Base-by-base conservation (phyloP, 2,113 vertebrate genomes). In the Rhombomys opimus region DNA sequence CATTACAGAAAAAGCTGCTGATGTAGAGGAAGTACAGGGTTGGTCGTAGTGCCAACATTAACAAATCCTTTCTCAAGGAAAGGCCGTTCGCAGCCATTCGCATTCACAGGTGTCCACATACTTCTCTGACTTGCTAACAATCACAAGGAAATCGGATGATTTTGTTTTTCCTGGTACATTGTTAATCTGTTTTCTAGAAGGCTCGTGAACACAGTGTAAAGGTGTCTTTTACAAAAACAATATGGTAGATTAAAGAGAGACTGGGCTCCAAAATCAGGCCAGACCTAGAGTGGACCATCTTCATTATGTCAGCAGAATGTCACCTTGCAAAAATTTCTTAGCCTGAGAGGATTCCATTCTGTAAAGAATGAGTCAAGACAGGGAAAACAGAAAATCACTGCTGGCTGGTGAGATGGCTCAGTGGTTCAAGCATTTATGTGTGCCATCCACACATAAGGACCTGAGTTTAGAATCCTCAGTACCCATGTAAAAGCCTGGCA, bases 171-270 rank as follows among this genome's bases (percentile, higher is more conserved):
- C 85, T 85, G 41, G 46, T 87, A 57, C 63, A 63, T 15, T 46
- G 30, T 50, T 95, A n/a, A 82, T 70, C 50, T 90, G 14, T 85
- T 89, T 96, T 94, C n/a, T 23, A 80, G n/a, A 75, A 96, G 54
- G n/a, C 11, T 12, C 63, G 59, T 32, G 27, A 82, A 32, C n/a
- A 46, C 20, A 84, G 8, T 30, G 9, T 35, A 38, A 81, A 52
- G 61, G n/a, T 20, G 35, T 70, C 17, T 94, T 59, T 59, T 27
- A 91, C 27, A 61, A 73, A 38, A 93, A 94, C 27, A 68, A 52
- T 27, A 92, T n/a, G 27, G 46, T 20, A 2, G 22, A 46, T 90
- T 81, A 38, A 87, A 91, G 67, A 84, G 63, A 89, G 14, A 18
- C 0, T 72, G 68, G 22, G 7, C 30, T 92, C 93, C 72, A 23